Base-by-base conservation (phyloP, 2,113 vertebrate genomes). In the Recurvirostra avosetta region DNA sequence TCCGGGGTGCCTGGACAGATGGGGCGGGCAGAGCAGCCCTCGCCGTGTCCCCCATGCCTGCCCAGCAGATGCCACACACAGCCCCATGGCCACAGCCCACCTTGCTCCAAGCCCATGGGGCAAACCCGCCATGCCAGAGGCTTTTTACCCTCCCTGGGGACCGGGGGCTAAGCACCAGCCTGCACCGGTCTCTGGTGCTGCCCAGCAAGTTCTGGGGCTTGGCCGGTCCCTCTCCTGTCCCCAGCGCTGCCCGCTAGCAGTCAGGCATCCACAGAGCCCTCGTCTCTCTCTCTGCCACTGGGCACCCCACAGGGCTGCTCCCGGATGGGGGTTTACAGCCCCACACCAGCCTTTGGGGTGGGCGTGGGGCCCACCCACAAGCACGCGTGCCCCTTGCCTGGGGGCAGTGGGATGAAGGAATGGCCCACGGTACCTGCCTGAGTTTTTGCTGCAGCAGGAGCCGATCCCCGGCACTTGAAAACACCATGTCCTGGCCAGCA, bases 401-500 rank as follows among this genome's bases (percentile, higher is more conserved):
- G 66, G 50, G 86, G 88, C 53, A 14, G 45, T 6, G 79, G 92
- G 87, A 87, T 62, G 84, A 96, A 96, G 87, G 62, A 97, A 93
- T 10, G 63, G 91, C 84, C 97, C 94, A 97, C 79, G 80, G 55
- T 96, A 99, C 99, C 98, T 99, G 99, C 98, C 97, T 98, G 86
- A 99, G 97, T 94, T 99, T 99, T 96, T 98, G 98, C 94, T 98
- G 98, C 63, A 99, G 98, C 66, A 99, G 97, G 15, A 98, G 98
- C 86, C 99, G 79, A 92, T 99, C 99, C 75, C 98, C 98, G 1
- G 98, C 84, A 52, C 98, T 99, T 5, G 98, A 99, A 85, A 99
- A 99, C 87, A 99, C 98, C 19, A 99, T 98, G 96, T 99, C 99
- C 97, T 99, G 99, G 78, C 98, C 99, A 16, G 99, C 98, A 87